Evolutionary conservation across 2,888 invertebrate species (phyloP).

Genomic region (Antitype chi): DNA sequence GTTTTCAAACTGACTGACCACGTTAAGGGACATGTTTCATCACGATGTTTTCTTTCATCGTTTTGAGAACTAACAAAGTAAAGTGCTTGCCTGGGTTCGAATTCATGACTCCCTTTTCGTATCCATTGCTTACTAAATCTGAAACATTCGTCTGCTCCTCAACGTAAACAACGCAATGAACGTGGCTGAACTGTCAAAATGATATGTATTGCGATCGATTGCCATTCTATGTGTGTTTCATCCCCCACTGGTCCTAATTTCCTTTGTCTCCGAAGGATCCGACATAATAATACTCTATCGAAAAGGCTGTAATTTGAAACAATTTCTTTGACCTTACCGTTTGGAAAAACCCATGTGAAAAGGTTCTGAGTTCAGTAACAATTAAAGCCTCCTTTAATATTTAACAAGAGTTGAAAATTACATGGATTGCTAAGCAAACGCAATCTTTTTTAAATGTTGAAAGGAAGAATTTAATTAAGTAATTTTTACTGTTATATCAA

Average conservation of each 20-base stretch:
- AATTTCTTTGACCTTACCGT: slow-evolving; percentile 28
- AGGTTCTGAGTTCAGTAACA: slow-evolving; percentile 25
- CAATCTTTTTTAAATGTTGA: slow-evolving; percentile 3
- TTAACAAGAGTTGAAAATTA: slow-evolving; percentile 34
- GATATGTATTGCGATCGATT: not conserved
- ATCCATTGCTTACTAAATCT: not conserved
- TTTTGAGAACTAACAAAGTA: no score
- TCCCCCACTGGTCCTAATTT: not conserved
- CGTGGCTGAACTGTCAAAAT: not conserved
- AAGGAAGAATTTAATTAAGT: not conserved
- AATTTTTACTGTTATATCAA: not conserved
- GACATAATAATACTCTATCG: not conserved
- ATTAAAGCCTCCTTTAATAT: slow-evolving; percentile 44
- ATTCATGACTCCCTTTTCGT: no score
- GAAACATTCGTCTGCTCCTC: not conserved
- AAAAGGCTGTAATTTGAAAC: slow-evolving; percentile 1
- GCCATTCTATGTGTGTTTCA: not conserved
- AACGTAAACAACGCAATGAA: not conserved
- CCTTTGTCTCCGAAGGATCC: not conserved
- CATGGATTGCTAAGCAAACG: slow-evolving; percentile 24
- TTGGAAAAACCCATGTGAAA: slow-evolving; percentile 18
- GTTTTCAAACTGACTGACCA: no score
- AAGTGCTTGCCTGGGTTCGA: no score
- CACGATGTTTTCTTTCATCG: no score
- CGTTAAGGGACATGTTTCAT: no score